Base-by-base conservation (phyloP, 2,888 invertebrate species). In the Drosophila peninsularis region DNA sequence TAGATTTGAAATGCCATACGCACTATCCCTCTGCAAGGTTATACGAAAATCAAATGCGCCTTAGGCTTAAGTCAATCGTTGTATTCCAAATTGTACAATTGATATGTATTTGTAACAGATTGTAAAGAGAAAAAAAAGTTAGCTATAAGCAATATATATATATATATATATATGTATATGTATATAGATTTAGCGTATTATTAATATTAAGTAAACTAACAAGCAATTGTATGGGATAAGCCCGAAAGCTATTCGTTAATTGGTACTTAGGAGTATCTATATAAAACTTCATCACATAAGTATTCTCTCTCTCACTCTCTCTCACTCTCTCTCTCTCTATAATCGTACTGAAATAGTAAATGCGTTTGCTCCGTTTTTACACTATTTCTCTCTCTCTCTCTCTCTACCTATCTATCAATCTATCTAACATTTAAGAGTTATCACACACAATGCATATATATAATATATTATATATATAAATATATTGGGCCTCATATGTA, bases 201-300 rank as follows among this genome's bases (percentile, higher is more conserved):
- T 39, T 60, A 60, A 55, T 52, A 42, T 66, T 82, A 81, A 81
- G 83, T 69, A 65, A 81, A 75, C 76, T 85, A 72, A 81, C 79
- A 53, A 57, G 44, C 45, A 67, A 72, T 58, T 80, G 71, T 69
- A 71, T 69, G 65, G 71, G 53, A 71, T 49, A 55, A 61, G 24
- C 50, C 55, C 65, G 49, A 49, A 27, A 45, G 75, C 73, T 72
- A 67, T 44, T 72, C 47, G 62, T 58, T 63, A 63, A 68, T 63
- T 62, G 27, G 44, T 78, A 63, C 24, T 41, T 75, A 73, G 44
- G 58, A 60, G 71, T 64, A 64, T 45, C 39, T 69, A 41, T 62
- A 37, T 62, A 37, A 58, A 50, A 54, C 37, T 44, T 73, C 74
- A 78, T 64, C 55, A 62, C 63, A 74, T 64, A 52, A 56, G 68